Base-by-base conservation (phyloP, 2,888 invertebrate genomes). In the Rhynchonema sp. region DNA sequence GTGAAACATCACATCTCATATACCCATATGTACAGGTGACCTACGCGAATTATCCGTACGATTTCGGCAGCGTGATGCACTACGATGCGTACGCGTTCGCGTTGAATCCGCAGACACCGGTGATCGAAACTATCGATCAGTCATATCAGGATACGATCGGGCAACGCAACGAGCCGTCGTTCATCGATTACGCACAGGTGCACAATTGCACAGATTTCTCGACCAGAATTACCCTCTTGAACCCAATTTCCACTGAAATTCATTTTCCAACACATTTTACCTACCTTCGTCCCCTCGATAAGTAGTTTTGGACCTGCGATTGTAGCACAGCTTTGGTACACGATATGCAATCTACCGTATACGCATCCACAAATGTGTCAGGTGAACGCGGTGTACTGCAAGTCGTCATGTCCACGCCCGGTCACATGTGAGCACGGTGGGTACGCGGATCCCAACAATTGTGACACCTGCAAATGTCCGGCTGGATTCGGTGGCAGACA, bases 11-110 rank as follows among this genome's bases (percentile, higher is more conserved):
- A n/a, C n/a, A n/a, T n/a, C n/a, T n/a, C n/a, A n/a, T n/a, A n/a
- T n/a, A n/a, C n/a, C n/a, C n/a, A n/a, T n/a, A n/a, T n/a, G n/a
- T 38, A 6, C 38, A 38, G 26, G 53, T 53, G 25, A 26, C 23
- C 23, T 17, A 53, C 53, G 9, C 2, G 26, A 2, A 20, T 6
- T 23, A 22, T 6, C 29, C 55, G 25, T 55, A 55, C 55, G 29
- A 55, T 26, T 61, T 26, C 38, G 62, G 62, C 17, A 55, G 56
- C 22, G 68, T 69, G 46, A 69, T 69, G 72, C 71, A 71, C 59
- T 72, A 72, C 60, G 69, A 69, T 28, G 66, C 69, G 1, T 71
- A 64, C 60, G 70, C 70, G 0, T 71, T 71, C 61, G 69, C 71
- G 20, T 61, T 65, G 1, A 66, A 71, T 56, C 69, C 68, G 0